Evolutionary conservation across 2,888 invertebrate species (phyloP).

Genomic region (Rosalia funebris): DNA sequence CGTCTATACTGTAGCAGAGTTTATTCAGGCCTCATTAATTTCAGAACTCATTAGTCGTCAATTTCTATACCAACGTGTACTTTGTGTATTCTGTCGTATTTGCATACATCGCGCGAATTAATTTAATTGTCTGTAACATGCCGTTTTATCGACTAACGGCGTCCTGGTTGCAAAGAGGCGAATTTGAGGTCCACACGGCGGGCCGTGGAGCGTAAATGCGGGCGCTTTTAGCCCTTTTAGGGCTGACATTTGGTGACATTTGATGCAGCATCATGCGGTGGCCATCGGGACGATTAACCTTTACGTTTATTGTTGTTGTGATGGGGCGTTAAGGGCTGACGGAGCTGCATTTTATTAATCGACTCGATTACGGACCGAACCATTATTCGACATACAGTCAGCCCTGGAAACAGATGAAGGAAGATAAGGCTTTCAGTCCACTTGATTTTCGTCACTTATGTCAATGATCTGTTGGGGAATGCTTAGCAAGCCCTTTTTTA

Average conservation of each 20-base stretch:
- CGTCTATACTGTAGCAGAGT: not conserved
- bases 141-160: slow-evolving; percentile 21
- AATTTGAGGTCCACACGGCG: slow-evolving; percentile 30
- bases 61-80: too few relatives aligned
- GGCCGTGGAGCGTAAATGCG: slow-evolving; percentile 37
- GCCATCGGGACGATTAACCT: slow-evolving; percentile 50
- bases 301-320: slow-evolving; percentile 29
- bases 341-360: not conserved
- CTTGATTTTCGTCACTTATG: too few relatives aligned
- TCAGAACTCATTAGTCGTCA: too few relatives aligned
- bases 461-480: too few relatives aligned
- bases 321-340: not conserved
- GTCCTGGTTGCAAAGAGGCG: slow-evolving; percentile 17
- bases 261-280: slow-evolving; percentile 46
- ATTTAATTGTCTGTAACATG: slow-evolving; percentile 10
- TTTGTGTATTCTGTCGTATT: not conserved
- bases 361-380: not conserved
- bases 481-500: too few relatives aligned
- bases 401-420: too few relatives aligned
- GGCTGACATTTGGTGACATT: slow-evolving; percentile 49
- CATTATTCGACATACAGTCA: too few relatives aligned
- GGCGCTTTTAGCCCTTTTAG: slow-evolving; percentile 36
- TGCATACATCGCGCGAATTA: slow-evolving; percentile 8
- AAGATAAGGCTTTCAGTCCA: too few relatives aligned
- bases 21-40: not conserved